These are phyloP conservation scores for Leuciscus idus DNA, from an alignment of 2,113 vertebrate species.

Conservation along the genomic window DNA sequence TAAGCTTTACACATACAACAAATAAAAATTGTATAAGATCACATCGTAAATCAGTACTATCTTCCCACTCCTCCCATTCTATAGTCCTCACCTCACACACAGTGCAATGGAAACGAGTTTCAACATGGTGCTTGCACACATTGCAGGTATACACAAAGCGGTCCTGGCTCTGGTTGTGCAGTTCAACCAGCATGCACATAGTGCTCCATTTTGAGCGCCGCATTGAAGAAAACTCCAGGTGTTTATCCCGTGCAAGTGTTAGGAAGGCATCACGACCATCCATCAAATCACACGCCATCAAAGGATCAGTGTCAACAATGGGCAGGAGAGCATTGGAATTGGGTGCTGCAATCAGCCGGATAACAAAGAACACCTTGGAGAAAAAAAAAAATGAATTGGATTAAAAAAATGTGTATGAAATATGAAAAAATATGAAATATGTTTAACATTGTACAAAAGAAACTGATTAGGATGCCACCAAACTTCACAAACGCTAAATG, in stretches of 20 bases:
- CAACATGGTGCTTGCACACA: slow-evolving; percentile 97
- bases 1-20: neutral
- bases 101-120: slow-evolving; percentile 97
- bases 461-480: neutral
- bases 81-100: slow-evolving; percentile 88
- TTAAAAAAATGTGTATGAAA: neutral
- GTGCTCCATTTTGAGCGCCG: slow-evolving; percentile 95
- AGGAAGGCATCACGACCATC: slow-evolving; percentile 97
- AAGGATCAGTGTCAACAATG: slow-evolving; percentile 89
- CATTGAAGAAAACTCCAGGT: slow-evolving; percentile 94
- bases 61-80: neutral
- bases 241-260: slow-evolving; percentile 95
- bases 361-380: slow-evolving; percentile 96
- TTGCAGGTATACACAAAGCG: slow-evolving; percentile 99
- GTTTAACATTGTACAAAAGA: neutral
- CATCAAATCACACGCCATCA: slow-evolving; percentile 97
- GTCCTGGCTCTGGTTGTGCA: slow-evolving; percentile 98
- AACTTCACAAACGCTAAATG: neutral
- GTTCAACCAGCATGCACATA: slow-evolving; percentile 97
- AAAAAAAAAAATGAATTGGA: neutral
- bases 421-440: too few relatives aligned
- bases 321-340: slow-evolving; percentile 92
- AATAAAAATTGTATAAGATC: neutral
- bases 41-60: too few relatives aligned
- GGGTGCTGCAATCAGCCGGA: slow-evolving; percentile 90